Evolutionary conservation across 2,797 vertebrate genomes (phyloP), one percentile per base, ranked within the genome.

Genomic region (Eulemur coronatus): DNA sequence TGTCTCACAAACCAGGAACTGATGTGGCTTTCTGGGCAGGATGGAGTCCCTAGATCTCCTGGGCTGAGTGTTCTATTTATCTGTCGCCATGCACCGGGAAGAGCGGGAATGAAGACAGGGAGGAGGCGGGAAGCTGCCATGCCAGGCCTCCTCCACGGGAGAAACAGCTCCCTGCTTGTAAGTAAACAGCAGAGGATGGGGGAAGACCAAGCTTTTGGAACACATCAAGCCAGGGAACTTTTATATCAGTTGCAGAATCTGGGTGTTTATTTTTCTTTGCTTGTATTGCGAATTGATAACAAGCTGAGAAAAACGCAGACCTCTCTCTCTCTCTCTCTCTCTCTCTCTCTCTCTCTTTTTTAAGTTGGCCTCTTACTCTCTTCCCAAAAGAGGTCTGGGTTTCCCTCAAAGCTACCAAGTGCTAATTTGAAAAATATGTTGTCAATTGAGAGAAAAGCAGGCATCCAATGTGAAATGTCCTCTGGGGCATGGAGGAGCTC

Each of bases 401-500:
- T 98, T 98, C 81, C 96, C 95, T 97, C 90, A 97, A 63, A 70
- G 84, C 78, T 95, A 94, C 61, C 80, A 97, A 97, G 82, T 93
- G 97, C 72, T 88, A 82, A 11, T 11, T 95, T 97, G 97, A 96
- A 98, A 98, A 98, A 96, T 93, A 96, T 89, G 97, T 95, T 95
- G 80, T 79, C 55, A 57, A 94, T 94, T 97, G 38, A 72, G 78
- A 97, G 92, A 93, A 96, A 97, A 97, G 92, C 91, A 96, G 72
- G 35, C 63, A 26, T 43, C 94, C 81, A 41, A 75, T 55, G 92
- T 88, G 87, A 96, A 95, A 91, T 96, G 79, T 89, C 78, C 96
- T 97, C 75, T 86, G 70, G 92, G 86, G 84, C 81, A 91, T 7
- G 35, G 46, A 84, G 33, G 75, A 94, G 76, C 72, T 88, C 70